phyloP scores from a whole-genome alignment of 2,888 invertebrate species.

The Andricus curvator region DNA sequence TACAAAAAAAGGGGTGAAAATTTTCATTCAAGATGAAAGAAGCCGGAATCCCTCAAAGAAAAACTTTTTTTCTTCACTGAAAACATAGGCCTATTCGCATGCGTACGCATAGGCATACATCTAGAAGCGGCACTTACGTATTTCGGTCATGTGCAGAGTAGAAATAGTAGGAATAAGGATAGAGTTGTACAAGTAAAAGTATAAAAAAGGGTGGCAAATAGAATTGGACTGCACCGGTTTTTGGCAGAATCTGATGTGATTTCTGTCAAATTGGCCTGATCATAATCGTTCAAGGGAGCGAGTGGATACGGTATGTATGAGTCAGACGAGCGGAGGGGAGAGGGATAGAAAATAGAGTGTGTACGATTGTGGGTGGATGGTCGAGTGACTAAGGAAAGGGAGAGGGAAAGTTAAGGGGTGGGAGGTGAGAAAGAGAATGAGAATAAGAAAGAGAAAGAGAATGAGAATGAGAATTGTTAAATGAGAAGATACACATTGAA shows the following conservation, averaged over 20 bases:
- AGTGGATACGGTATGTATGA: not conserved
- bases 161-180: not conserved
- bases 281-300: not conserved
- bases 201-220: not conserved
- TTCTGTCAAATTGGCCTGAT: not conserved
- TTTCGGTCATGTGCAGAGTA: conserved; percentile 4
- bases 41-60: not conserved
- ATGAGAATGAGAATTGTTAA: not conserved
- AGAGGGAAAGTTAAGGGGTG: not conserved
- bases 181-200: not conserved
- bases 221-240: not conserved
- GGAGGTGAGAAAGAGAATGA: not conserved
- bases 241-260: not conserved
- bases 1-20: not conserved
- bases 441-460: not conserved
- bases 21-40: not conserved
- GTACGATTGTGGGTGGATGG: conserved; percentile 9
- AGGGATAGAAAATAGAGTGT: not conserved
- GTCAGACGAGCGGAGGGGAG: not conserved
- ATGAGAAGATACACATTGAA: not conserved
- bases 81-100: not conserved
- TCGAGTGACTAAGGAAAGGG: not conserved
- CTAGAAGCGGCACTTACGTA: not conserved
- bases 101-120: not conserved
- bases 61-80: not conserved